Evolutionary conservation across 2,797 vertebrate species (phyloP).

Genomic region (Carduelis carduelis): DNA sequence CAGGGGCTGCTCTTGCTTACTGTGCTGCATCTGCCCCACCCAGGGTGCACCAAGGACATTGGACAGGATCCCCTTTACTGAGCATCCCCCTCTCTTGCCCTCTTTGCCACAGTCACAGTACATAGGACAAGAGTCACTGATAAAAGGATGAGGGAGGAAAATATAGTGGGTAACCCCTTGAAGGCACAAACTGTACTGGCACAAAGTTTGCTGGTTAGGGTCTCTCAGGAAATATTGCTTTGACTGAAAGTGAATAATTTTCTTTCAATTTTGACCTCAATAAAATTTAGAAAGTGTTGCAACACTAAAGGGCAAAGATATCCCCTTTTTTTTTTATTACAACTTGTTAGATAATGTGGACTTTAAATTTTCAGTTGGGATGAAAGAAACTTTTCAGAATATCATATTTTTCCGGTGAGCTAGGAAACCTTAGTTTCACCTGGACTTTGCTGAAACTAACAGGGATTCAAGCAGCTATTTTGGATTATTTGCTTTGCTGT

Average conservation of each 20-base stretch:
- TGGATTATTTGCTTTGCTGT: neutral
- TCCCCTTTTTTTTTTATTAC: neutral
- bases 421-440: neutral
- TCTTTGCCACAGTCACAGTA: neutral
- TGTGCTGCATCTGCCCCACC: neutral
- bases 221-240: neutral
- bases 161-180: neutral
- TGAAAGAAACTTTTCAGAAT: neutral
- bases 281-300: neutral
- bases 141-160: neutral
- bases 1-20: neutral
- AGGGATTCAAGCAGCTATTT: neutral
- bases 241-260: neutral
- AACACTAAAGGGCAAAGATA: neutral
- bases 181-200: fast-evolving
- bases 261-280: neutral
- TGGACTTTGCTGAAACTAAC: neutral
- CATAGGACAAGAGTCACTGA: neutral
- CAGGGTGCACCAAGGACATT: fast-evolving
- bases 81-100: neutral
- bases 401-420: neutral
- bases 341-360: neutral
- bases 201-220: neutral
- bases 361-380: neutral
- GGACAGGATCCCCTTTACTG: neutral